phyloP scores from a whole-genome alignment of 2,113 vertebrate genomes.

The Peromyscus maniculatus region DNA sequence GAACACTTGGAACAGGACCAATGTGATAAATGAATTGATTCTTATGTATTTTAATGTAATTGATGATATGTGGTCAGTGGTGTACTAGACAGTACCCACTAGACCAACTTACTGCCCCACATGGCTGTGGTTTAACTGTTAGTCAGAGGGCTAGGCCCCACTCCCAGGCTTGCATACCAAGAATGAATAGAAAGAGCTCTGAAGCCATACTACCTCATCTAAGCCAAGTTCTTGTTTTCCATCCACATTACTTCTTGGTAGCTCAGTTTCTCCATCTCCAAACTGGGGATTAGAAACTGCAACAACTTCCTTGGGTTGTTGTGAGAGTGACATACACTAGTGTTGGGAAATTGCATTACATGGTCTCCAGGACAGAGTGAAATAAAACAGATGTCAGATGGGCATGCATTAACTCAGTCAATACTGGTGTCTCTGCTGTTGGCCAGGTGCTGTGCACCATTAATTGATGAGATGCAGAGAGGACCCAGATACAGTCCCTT shows the following conservation, averaged over 20 bases:
- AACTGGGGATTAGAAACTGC: neutral
- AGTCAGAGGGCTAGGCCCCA: neutral
- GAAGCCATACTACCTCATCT: too few relatives aligned
- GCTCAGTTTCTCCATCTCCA: neutral
- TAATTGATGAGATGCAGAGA: neutral
- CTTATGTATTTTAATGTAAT: conserved; percentile 5
- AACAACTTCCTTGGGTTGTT: neutral
- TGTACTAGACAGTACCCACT: neutral
- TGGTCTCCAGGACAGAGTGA: neutral
- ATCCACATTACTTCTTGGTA: neutral
- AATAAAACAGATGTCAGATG: neutral
- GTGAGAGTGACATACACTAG: neutral
- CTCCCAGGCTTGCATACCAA: neutral
- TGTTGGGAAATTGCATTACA: neutral
- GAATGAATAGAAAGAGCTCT: neutral
- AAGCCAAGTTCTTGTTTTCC: neutral
- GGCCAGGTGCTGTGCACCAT: neutral
- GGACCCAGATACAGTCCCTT: neutral
- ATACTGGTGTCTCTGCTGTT: neutral
- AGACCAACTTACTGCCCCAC: neutral
- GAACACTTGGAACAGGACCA: neutral
- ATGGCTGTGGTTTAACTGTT: neutral
- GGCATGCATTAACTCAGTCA: neutral
- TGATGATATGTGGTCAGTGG: neutral
- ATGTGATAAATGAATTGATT: neutral